These are phyloP conservation scores for Syngnathus acus DNA, from an alignment of 2,797 vertebrate genomes.

Conservation along the genomic window DNA sequence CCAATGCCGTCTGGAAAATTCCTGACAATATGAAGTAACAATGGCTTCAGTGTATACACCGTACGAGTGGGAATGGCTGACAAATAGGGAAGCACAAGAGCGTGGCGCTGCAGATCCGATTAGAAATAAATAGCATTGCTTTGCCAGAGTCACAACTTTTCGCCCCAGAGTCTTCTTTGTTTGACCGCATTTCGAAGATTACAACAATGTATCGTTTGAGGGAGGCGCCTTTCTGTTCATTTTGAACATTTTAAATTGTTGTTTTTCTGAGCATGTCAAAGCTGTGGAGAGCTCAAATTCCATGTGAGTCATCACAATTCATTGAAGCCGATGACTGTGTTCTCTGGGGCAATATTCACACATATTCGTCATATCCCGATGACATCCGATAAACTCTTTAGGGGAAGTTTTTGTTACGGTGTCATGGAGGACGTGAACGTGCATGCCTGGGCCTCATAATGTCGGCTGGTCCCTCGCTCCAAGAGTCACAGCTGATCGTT, in stretches of 20 bases:
- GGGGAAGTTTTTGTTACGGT: neutral
- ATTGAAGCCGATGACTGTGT: too few relatives aligned
- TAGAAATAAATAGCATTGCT: neutral
- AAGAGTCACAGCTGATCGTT: conserved; percentile 45
- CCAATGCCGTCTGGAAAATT: conserved; percentile 6
- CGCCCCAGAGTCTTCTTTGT: too few relatives aligned
- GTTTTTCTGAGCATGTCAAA: too few relatives aligned
- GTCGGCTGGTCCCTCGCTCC: conserved; percentile 6
- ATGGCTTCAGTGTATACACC: neutral
- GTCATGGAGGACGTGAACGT: neutral
- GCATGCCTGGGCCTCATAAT: conserved; percentile 3
- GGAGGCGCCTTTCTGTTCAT: too few relatives aligned
- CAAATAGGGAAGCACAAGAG: neutral
- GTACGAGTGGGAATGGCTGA: neutral
- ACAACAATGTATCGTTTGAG: too few relatives aligned
- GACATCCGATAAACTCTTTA: too few relatives aligned
- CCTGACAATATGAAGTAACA: neutral
- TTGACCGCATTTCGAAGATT: too few relatives aligned
- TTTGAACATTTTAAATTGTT: too few relatives aligned
- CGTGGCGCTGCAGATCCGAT: neutral
- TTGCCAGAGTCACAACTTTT: neutral
- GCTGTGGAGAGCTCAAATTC: too few relatives aligned
- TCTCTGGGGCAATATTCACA: too few relatives aligned
- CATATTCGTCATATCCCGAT: too few relatives aligned
- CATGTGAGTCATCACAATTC: too few relatives aligned